A percentile compares a stretch with the other conserved stretches of the same genome.
These are phyloP conservation scores for Steatocranus sp. DNA, from an alignment of 2,797 vertebrate species.

Conservation along the genomic window DNA sequence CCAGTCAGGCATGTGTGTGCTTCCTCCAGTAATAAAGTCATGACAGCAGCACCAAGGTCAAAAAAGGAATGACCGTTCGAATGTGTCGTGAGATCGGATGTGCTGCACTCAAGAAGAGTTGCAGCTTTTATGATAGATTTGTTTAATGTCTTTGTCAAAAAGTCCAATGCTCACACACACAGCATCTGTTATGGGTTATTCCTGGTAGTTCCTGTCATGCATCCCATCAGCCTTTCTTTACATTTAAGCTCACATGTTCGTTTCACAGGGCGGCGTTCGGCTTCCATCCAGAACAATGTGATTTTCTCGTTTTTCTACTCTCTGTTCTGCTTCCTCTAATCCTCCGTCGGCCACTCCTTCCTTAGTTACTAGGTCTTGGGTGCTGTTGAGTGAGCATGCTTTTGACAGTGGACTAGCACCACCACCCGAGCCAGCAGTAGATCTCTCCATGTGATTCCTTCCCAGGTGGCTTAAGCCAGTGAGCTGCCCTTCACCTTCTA, in stretches of 20 bases:
- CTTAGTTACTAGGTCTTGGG: slow-evolving; percentile 77
- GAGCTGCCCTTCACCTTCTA: slow-evolving; percentile 67
- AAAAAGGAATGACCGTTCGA: background rate
- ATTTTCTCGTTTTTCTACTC: slow-evolving; percentile 83
- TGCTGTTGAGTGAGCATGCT: slow-evolving; percentile 82
- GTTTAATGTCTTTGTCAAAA: background rate
- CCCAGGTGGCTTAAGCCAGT: slow-evolving; percentile 73
- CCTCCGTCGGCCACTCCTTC: slow-evolving; percentile 71
- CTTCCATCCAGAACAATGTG: slow-evolving; percentile 85
- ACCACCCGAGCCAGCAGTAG: slow-evolving; percentile 49
- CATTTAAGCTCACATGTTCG: slow-evolving; percentile 84
- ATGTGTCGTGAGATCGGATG: background rate
- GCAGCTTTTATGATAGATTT: background rate
- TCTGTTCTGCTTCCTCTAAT: slow-evolving; percentile 66
- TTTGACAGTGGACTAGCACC: slow-evolving; percentile 72
- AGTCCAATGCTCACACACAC: background rate
- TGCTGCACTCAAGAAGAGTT: background rate
- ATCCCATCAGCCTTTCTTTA: background rate
- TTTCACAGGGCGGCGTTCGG: slow-evolving; percentile 87
- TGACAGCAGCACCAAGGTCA: background rate
- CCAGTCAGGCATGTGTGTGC: background rate
- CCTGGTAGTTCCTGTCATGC: background rate
- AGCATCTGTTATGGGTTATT: background rate
- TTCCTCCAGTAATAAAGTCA: background rate
- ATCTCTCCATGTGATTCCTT: slow-evolving; percentile 81